phyloP scores from a whole-genome alignment of 2,888 invertebrate genomes.

The Acanthosepion pharaonis region DNA sequence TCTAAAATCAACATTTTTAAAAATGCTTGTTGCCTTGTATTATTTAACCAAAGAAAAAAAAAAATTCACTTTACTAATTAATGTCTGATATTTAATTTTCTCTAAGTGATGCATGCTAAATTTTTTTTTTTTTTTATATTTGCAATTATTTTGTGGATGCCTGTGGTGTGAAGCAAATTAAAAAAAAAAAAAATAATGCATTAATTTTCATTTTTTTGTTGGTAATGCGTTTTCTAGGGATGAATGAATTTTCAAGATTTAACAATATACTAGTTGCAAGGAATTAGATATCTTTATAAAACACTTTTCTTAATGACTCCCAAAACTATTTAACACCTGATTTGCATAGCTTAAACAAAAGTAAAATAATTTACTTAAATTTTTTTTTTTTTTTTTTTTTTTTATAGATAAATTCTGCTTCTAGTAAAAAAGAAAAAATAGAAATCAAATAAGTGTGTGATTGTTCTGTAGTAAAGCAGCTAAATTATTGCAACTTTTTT shows the following conservation, averaged over 20 bases:
- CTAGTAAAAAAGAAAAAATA: background rate
- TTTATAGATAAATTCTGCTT: background rate
- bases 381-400: background rate
- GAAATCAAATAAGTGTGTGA: background rate
- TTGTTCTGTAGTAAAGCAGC: background rate
- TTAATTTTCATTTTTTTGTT: background rate
- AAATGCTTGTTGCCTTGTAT: background rate
- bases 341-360: background rate
- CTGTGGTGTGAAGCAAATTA: too few species aligned
- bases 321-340: background rate
- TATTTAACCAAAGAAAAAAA: background rate
- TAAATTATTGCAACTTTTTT: background rate
- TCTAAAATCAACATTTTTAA: background rate
- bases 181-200: too few species aligned
- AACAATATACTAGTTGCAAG: background rate
- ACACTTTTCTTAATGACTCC: background rate
- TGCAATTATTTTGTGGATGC: background rate
- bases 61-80: background rate
- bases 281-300: background rate
- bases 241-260: background rate
- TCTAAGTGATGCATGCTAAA: background rate
- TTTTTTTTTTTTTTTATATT: background rate
- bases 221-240: background rate
- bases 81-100: background rate
- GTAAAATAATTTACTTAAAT: background rate